Conservation (phyloP, 2,113 vertebrate genomes). For the Nyctereutes procyonoides region DNA sequence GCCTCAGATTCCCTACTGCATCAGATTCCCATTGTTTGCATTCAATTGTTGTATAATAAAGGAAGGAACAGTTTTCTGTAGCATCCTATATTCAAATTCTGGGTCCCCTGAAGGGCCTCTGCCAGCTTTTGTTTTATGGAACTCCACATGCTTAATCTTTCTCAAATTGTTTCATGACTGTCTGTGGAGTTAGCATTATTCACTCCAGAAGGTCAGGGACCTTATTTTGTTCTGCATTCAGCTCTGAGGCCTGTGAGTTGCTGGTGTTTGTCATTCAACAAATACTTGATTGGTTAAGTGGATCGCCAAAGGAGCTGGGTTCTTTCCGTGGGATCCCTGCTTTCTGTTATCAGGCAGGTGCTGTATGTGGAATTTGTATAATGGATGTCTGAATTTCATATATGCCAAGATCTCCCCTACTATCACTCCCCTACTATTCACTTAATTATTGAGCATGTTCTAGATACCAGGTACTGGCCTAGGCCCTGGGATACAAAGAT, state of each 20-base stretch:
- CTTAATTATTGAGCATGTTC: neutral
- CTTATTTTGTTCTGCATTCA: conserved; percentile 47
- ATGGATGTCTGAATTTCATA: neutral
- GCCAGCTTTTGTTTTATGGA: conserved; percentile 61
- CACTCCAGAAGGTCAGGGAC: conserved; percentile 25
- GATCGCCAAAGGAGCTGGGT: neutral
- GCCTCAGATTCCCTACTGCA: neutral
- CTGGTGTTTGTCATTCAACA: conserved; percentile 55
- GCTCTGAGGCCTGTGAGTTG: neutral
- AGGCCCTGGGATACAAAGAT: neutral
- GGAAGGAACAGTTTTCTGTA: conserved; percentile 41
- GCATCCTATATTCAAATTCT: conserved; percentile 48
- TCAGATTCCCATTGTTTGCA: conserved; percentile 23
- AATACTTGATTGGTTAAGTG: conserved; percentile 54
- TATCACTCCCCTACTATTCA: neutral
- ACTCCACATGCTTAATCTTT: conserved; percentile 27
- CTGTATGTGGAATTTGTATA: neutral
- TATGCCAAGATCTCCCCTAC: neutral
- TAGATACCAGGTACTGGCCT: neutral
- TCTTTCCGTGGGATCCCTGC: neutral
- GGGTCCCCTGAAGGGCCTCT: neutral
- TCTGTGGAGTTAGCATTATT: conserved; percentile 35
- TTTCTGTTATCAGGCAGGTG: neutral
- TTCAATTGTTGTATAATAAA: conserved; percentile 16
- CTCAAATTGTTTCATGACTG: conserved; percentile 15